phyloP scores from a whole-genome alignment of 2,797 vertebrate species.

The Alosa sapidissima region DNA sequence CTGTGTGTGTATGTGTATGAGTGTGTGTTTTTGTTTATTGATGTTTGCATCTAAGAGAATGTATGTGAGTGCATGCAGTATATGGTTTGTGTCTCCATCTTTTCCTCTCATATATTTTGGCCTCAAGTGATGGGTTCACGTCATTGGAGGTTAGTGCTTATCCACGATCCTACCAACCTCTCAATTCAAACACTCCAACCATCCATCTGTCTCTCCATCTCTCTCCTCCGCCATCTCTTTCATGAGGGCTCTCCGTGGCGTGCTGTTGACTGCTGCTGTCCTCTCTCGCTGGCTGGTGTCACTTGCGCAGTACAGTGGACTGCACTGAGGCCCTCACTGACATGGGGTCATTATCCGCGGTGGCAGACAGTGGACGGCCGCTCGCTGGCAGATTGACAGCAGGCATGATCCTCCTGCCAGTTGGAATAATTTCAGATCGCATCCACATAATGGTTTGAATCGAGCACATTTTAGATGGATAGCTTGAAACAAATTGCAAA shows the following conservation, averaged over 20 bases:
- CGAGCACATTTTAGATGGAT: conserved; percentile 34
- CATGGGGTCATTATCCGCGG: conserved; percentile 32
- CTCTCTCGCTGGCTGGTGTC: conserved; percentile 39
- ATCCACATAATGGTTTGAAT: neutral
- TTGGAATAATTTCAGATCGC: neutral
- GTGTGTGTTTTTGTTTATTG: too few relatives aligned
- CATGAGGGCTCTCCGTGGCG: neutral
- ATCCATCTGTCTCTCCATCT: neutral
- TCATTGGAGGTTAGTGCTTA: too few relatives aligned
- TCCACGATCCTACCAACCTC: too few relatives aligned
- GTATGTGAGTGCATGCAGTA: neutral
- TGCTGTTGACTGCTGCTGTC: conserved; percentile 17
- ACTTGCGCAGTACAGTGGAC: conserved; percentile 34
- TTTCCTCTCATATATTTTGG: neutral
- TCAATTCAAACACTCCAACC: neutral
- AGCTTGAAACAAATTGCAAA: neutral
- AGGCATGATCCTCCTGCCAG: neutral
- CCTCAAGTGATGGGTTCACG: neutral
- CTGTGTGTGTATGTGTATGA: too few relatives aligned
- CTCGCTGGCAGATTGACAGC: conserved; percentile 58
- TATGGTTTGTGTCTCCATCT: neutral
- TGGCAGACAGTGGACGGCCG: conserved; percentile 61
- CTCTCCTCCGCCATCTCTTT: neutral
- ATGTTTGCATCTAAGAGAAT: neutral
- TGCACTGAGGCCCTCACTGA: conserved; percentile 37